Percentiles rank a stretch among this genome's conserved stretches.
Evolutionary conservation across 2,797 vertebrate genomes (phyloP).

Genomic region (Muraenolepis orangiensis): DNA sequence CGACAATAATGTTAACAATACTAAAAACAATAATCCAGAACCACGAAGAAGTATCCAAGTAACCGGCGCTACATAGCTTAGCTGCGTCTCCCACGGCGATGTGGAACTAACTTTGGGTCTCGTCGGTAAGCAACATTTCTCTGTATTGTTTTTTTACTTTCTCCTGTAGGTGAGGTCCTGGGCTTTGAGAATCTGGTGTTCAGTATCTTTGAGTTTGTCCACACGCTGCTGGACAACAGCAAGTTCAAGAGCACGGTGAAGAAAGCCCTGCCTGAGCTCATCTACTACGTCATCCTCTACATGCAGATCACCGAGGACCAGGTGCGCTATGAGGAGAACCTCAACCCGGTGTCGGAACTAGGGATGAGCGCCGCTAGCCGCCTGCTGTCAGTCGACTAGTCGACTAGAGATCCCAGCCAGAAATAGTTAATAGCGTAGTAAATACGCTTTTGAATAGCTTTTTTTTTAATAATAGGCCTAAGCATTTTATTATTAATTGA

Average conservation of each 20-base stretch:
- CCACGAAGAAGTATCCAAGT: too few species aligned
- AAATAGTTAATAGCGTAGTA: too few species aligned
- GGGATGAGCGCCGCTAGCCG: too few species aligned
- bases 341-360: too few species aligned
- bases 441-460: too few species aligned
- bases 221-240: slow-evolving; percentile 93
- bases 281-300: slow-evolving; percentile 97
- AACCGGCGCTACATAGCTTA: neutral
- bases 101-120: neutral
- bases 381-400: too few species aligned
- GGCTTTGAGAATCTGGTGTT: slow-evolving; percentile 99
- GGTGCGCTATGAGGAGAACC: too few species aligned
- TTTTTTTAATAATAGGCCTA: too few species aligned
- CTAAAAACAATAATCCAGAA: too few species aligned
- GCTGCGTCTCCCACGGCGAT: neutral
- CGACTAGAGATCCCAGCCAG: too few species aligned
- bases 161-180: slow-evolving; percentile 89
- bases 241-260: slow-evolving; percentile 98
- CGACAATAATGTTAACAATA: too few species aligned
- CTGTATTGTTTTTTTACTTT: neutral
- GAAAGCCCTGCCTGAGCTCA: slow-evolving; percentile 94
- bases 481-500: too few species aligned
- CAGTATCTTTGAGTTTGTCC: slow-evolving; percentile 98
- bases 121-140: neutral
- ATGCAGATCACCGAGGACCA: slow-evolving; percentile 99